These are phyloP conservation scores for Tribolium madens DNA, from an alignment of 1,140 invertebrate species.

Conservation along the genomic window DNA sequence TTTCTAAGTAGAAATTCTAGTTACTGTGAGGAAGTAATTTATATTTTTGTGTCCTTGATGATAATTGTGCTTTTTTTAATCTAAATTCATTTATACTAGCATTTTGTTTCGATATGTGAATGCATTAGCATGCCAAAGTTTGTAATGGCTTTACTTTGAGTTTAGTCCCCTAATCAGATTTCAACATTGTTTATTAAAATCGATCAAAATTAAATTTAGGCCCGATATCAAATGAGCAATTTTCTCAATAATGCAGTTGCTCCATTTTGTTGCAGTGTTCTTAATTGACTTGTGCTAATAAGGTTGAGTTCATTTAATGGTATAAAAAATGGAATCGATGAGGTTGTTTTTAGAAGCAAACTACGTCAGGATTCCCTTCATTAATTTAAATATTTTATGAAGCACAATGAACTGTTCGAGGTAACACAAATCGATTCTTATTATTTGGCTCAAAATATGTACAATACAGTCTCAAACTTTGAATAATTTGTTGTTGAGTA, in stretches of 20 bases:
- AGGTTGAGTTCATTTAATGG: not conserved
- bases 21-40: not conserved
- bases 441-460: too few species aligned
- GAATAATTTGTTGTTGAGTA: not conserved
- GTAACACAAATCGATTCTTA: not conserved
- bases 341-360: not conserved
- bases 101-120: not conserved
- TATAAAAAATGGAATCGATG: not conserved
- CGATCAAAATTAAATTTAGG: not conserved
- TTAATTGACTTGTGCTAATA: not conserved
- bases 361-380: not conserved
- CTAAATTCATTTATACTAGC: conserved; percentile 19
- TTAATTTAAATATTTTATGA: not conserved
- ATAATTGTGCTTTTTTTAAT: not conserved
- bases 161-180: not conserved
- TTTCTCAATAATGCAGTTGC: too few species aligned
- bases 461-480: not conserved
- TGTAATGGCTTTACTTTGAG: not conserved
- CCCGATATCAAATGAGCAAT: not conserved
- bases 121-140: conserved; percentile 6
- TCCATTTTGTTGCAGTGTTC: not conserved
- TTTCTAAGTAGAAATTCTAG: not conserved
- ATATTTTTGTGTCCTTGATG: not conserved
- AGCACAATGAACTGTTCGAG: not conserved
- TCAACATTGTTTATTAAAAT: not conserved